Evolutionary conservation across 2,888 invertebrate species (phyloP), one percentile per base, ranked within the genome.

Genomic region (Coenonympha arcania): DNA sequence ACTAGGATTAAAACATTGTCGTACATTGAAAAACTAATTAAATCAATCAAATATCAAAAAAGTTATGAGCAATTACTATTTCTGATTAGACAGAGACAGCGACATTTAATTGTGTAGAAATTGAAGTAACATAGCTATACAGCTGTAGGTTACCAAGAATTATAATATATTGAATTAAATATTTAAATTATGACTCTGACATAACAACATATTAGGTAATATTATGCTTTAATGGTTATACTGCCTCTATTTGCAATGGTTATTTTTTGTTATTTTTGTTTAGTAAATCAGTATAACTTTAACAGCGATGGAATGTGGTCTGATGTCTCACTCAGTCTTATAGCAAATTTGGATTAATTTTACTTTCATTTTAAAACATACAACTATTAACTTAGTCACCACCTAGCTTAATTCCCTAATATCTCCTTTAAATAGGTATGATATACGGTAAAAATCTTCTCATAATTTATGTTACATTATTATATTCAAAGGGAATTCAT

Each of bases 261-360:
- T 18, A 28, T 18, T 28, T 28, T 16, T 8, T 3, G n/a, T 18
- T 28, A 26, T 26, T 16, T 4, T 20, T 39, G 13, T 24, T 24
- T 22, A 24, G 9, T 39, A 15, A 24, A 15, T 24, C 24, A 5
- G 24, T 19, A 11, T 15, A 41, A 41, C 18, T 31, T 48, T 36
- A 48, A 26, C 53, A 53, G 55, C 60, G 64, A 62, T 69, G 73
- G 73, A 73, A 73, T 73, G 73, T 73, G 55, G 56, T 62, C 61
- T 64, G 65, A 59, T 66, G 64, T 61, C 55, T 55, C 60, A 57
- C 61, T 73, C 73, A 73, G 73, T 73, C 73, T 73, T 72, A 63
- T 63, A 56, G 59, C 60, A 57, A 55, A 63, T 50, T 54, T 54
- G 34, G 36, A 47, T 16, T 9, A 52, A 36, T 19, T 28, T 28